phyloP scores from a whole-genome alignment of 2,113 vertebrate genomes.

The Sitta europaea region DNA sequence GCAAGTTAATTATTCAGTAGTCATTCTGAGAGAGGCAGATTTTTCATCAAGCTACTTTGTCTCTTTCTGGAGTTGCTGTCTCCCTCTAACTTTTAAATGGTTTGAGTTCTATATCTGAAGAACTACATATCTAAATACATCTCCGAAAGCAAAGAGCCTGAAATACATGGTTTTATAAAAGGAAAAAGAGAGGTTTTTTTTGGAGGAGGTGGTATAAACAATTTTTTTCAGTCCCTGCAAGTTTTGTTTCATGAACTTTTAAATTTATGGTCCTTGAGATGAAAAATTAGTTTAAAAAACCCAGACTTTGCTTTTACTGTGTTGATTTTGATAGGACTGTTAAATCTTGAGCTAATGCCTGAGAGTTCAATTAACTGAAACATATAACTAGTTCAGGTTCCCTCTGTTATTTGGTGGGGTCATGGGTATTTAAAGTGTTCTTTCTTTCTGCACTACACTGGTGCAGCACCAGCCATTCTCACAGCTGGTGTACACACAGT shows the following conservation, averaged over 20 bases:
- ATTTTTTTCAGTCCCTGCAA: background rate
- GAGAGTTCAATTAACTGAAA: background rate
- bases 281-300: background rate
- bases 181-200: background rate
- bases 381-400: background rate
- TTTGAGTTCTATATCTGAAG: background rate
- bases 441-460: background rate
- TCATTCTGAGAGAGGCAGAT: background rate
- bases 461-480: background rate
- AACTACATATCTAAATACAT: background rate
- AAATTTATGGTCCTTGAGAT: background rate
- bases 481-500: background rate
- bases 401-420: background rate
- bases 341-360: background rate
- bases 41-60: background rate
- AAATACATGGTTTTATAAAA: background rate
- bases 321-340: background rate
- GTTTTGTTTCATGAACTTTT: background rate
- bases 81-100: background rate
- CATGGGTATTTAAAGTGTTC: fast-evolving
- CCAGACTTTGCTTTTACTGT: background rate
- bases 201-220: background rate
- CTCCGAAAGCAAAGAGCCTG: fast-evolving
- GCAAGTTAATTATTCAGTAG: background rate
- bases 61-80: background rate